phyloP scores from a whole-genome alignment of 2,797 vertebrate genomes.

The Chelonia mydas region DNA sequence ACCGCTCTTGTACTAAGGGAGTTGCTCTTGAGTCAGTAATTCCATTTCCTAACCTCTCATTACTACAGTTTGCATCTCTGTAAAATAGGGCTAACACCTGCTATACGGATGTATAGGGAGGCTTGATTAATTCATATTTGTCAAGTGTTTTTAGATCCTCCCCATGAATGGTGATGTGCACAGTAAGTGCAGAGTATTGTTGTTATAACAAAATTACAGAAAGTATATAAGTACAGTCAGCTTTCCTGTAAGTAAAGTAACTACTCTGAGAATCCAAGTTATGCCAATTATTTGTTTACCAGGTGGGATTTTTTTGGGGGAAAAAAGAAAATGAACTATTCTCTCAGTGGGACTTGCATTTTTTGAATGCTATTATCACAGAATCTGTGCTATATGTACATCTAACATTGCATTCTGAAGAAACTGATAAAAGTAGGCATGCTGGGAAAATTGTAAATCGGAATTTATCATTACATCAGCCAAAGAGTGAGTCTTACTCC shows the following conservation, averaged over 20 bases:
- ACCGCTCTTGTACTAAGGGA: background rate
- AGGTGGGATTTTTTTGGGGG: background rate
- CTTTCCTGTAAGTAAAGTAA: conserved; percentile 18
- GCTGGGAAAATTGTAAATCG: background rate
- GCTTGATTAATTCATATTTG: conserved; percentile 10
- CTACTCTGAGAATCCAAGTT: background rate
- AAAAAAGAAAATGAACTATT: background rate
- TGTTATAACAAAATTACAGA: conserved; percentile 1
- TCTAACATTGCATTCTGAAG: background rate
- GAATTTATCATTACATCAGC: background rate
- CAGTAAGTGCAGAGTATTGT: background rate
- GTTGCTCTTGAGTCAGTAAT: conserved; percentile 43
- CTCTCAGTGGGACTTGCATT: background rate
- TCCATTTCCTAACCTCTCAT: background rate
- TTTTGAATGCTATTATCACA: conserved; percentile 1
- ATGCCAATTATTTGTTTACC: background rate
- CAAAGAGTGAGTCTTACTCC: background rate
- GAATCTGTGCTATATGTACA: background rate
- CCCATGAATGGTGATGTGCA: background rate
- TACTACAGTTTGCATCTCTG: background rate
- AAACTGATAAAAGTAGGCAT: background rate
- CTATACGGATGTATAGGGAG: background rate
- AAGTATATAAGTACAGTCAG: background rate
- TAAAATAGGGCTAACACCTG: conserved; percentile 2
- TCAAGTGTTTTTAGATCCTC: conserved; percentile 14